phyloP scores from a whole-genome alignment of 2,113 vertebrate species.

The Thamnophis sirtalis region DNA sequence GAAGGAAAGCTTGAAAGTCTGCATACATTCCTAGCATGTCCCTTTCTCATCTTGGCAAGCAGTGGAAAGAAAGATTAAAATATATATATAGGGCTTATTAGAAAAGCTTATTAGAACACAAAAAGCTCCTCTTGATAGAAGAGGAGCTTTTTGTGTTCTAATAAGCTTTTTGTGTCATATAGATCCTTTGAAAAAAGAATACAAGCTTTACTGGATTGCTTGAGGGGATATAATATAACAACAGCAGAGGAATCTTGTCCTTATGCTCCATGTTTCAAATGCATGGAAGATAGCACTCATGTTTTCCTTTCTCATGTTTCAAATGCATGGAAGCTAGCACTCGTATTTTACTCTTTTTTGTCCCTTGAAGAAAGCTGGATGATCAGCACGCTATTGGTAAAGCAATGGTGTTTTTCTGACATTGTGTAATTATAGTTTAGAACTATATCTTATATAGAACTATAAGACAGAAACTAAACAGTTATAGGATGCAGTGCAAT shows the following conservation, averaged over 20 bases:
- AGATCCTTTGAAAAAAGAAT: not conserved
- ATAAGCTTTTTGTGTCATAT: not conserved
- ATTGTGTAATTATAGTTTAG: not conserved
- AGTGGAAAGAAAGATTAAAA: not conserved
- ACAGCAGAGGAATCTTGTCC: not conserved
- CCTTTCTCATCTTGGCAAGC: not conserved
- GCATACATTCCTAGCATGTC: not conserved
- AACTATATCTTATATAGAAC: not conserved
- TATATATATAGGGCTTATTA: not conserved
- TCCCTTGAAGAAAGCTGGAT: not conserved
- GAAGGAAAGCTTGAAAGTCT: not conserved
- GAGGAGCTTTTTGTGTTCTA: not conserved
- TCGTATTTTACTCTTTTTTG: not conserved
- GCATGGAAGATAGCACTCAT: not conserved
- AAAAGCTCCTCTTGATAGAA: not conserved
- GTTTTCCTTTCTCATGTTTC: not conserved
- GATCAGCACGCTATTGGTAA: not conserved
- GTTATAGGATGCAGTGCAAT: not conserved
- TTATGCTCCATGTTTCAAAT: not conserved
- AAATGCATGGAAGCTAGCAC: not conserved
- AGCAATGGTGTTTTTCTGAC: not conserved
- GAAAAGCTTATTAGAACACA: no score
- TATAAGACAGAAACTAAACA: not conserved
- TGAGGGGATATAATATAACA: not conserved
- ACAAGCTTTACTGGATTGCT: not conserved